These are phyloP conservation scores for Ifrita kowaldi DNA, from an alignment of 2,113 vertebrate genomes.

Conservation along the genomic window DNA sequence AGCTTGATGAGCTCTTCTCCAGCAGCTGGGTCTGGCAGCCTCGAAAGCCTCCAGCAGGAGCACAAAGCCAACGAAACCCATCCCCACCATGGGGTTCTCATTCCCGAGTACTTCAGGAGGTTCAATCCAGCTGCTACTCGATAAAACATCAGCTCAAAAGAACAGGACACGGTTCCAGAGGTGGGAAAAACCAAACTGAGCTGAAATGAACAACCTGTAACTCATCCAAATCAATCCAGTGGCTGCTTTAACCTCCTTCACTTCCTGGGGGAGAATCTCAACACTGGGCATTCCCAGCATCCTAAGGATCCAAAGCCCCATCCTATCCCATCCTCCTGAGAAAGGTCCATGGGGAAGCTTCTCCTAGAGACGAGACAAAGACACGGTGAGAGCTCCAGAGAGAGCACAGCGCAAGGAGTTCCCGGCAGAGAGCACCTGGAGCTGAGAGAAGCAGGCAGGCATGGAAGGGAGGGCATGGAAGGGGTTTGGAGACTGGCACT, in stretches of 20 bases:
- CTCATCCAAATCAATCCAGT: not conserved
- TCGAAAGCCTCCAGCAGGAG: not conserved
- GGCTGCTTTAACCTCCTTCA: not conserved
- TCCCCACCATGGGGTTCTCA: not conserved
- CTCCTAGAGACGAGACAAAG: constrained; percentile 16
- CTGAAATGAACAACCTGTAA: not conserved
- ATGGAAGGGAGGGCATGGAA: not conserved
- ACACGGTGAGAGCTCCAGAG: not conserved
- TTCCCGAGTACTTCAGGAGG: not conserved
- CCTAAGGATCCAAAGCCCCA: not conserved
- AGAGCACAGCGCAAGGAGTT: not conserved
- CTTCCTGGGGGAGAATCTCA: not conserved
- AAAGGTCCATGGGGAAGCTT: not conserved
- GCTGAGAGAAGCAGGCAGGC: constrained; percentile 16
- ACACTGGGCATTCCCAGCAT: not conserved
- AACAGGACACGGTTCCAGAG: not conserved
- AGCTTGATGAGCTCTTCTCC: not conserved
- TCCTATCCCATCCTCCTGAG: not conserved
- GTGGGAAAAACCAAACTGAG: not conserved
- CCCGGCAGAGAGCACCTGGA: not conserved
- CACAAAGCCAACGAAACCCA: constrained; percentile 32
- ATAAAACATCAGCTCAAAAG: not conserved
- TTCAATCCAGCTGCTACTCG: not conserved
- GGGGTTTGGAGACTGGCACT: not conserved
- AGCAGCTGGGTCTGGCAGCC: not conserved